Percentiles rank a stretch among this genome's conserved stretches.
Evolutionary conservation across 2,113 vertebrate genomes (phyloP).

Genomic region (Protomyctophum bolini): DNA sequence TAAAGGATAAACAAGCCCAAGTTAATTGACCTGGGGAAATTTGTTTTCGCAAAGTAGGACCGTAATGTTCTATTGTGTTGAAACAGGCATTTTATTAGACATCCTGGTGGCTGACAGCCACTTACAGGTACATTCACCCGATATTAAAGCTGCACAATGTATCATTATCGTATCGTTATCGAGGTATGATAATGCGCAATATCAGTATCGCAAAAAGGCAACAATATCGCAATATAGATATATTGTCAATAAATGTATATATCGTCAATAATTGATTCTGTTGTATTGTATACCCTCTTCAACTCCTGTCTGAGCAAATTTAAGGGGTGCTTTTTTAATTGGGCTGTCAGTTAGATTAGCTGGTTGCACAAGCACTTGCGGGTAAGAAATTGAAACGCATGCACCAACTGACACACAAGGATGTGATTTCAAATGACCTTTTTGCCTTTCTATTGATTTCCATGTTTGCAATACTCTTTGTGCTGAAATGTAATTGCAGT

Average conservation of each 20-base stretch:
- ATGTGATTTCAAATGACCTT: background rate
- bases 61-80: slow-evolving; percentile 48
- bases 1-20: background rate
- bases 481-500: background rate
- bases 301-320: slow-evolving; percentile 38
- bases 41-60: slow-evolving; percentile 39
- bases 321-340: slow-evolving; percentile 29
- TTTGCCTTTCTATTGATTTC: background rate
- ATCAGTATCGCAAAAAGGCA: no score
- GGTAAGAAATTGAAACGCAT: no score
- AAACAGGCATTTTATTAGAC: slow-evolving; percentile 10
- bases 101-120: slow-evolving; percentile 43
- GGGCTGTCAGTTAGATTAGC: slow-evolving; percentile 35
- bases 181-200: no score
- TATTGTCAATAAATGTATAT: slow-evolving; percentile 40
- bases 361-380: background rate
- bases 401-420: background rate
- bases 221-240: no score
- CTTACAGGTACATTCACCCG: slow-evolving; percentile 10
- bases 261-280: slow-evolving; percentile 61
- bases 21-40: slow-evolving; percentile 29
- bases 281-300: slow-evolving; percentile 17
- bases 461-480: background rate
- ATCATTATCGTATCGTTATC: no score
- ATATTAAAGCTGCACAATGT: no score